phyloP scores from a whole-genome alignment of 1,140 invertebrate genomes.

The Saccostrea glomerata region DNA sequence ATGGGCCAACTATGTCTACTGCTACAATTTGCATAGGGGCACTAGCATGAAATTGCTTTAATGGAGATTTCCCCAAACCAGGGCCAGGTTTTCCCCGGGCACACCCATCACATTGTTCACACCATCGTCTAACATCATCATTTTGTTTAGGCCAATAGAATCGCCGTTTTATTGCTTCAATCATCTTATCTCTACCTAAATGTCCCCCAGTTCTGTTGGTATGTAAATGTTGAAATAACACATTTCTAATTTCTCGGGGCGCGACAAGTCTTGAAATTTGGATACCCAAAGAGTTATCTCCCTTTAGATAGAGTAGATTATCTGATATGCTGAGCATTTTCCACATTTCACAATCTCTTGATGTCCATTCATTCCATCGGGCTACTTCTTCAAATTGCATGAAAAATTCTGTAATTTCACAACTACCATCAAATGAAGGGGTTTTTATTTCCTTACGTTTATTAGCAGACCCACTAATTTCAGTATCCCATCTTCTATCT shows the following conservation, averaged over 20 bases:
- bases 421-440: too few relatives aligned
- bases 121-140: conserved; percentile 48
- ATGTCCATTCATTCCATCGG: too few relatives aligned
- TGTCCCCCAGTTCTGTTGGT: conserved; percentile 40
- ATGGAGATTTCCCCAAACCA: conserved; percentile 44
- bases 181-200: conserved; percentile 52
- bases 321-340: background rate
- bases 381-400: too few relatives aligned
- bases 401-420: too few relatives aligned
- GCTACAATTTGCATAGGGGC: conserved; percentile 47
- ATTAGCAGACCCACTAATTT: too few relatives aligned
- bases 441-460: too few relatives aligned
- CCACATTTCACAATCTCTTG: background rate
- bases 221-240: conserved; percentile 52
- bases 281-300: background rate
- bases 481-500: too few relatives aligned
- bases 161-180: conserved; percentile 37
- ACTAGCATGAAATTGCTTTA: background rate
- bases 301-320: background rate
- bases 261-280: conserved; percentile 41
- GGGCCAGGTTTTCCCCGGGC: conserved; percentile 53
- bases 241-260: conserved; percentile 48
- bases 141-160: conserved; percentile 57
- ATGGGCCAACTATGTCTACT: conserved; percentile 46
- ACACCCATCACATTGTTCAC: conserved; percentile 53